These are phyloP conservation scores for Channa maculata DNA, from an alignment of 2,113 vertebrate genomes.

Conservation along the genomic window DNA sequence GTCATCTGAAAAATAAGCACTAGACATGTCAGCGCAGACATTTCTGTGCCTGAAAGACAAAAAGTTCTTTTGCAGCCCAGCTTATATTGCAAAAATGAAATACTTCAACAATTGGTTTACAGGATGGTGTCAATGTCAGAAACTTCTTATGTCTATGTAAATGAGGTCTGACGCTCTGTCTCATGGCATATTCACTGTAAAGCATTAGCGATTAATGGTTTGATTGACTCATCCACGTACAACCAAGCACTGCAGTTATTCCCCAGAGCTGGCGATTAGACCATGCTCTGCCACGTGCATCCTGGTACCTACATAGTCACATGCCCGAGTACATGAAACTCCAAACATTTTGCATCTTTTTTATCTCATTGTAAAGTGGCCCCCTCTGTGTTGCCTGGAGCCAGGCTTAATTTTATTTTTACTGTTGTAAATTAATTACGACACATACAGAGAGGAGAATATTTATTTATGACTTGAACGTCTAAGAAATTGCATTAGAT, in stretches of 20 bases:
- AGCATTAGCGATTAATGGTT: not conserved
- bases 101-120: too few relatives aligned
- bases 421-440: conserved; percentile 71
- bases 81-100: not conserved
- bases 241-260: not conserved
- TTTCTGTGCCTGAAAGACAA: too few relatives aligned
- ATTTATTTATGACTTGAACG: conserved; percentile 67
- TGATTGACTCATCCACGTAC: conserved; percentile 7
- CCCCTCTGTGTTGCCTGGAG: conserved; percentile 20
- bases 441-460: conserved; percentile 49
- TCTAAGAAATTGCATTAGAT: conserved; percentile 74
- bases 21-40: too few relatives aligned
- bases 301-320: conserved; percentile 20
- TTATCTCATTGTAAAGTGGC: conserved; percentile 23
- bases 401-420: conserved; percentile 73
- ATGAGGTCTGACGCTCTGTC: not conserved
- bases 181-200: not conserved
- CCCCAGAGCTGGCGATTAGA: conserved; percentile 15
- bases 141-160: conserved; percentile 1
- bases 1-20: not conserved
- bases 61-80: too few relatives aligned
- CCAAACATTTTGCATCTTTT: not conserved
- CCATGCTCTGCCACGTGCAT: not conserved
- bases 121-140: not conserved
- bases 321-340: not conserved